Base-by-base conservation (phyloP, 2,113 vertebrate genomes). In the Leptobrachium leishanense region DNA sequence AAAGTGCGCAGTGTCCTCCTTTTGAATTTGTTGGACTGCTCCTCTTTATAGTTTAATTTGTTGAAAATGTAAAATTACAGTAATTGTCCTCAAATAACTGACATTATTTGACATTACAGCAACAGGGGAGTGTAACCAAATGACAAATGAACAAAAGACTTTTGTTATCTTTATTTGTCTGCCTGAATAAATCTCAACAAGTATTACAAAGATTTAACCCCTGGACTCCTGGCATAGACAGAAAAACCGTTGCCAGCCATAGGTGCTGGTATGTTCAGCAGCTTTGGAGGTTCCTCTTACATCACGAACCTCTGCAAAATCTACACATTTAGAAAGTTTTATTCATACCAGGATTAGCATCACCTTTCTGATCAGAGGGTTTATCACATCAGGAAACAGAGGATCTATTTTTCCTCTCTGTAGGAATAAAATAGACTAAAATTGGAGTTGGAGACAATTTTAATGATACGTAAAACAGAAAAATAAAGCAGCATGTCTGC, bases 161-260 rank as follows among this genome's bases (percentile, higher is more conserved):
- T 94, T 93, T 93, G 92, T 93, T 92, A 93, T 91, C 93, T 92
- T 93, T 94, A 90, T 94, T 94, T 94, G 92, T 93, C 92, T 93
- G 92, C 91, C 90, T 92, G 93, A 93, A 93, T 93, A 92, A 93
- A 93, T 90, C 92, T 91, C 90, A 92, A 93, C 92, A 92, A 92
- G 91, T 90, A 92, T 90, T 92, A 90, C 90, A 90, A 91, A 91
- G 92, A 93, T 91, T 91, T 93, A 91, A 92, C 91, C 93, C 92
- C 15, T 59, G 53, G 71, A 10, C 53, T 68, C 50, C 78, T 7
- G 40, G 46, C 15, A 55, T 41, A 54, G 42, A 42, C n/a, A 11
- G 15, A 11, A 59, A 59, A 20, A 44, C 15, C 53, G 40, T 72
- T 72, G 62, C 39, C 68, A 54, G 44, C 1, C 15, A 79, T 59